phyloP scores from a whole-genome alignment of 2,113 vertebrate genomes.

The Parotia lawesii region DNA sequence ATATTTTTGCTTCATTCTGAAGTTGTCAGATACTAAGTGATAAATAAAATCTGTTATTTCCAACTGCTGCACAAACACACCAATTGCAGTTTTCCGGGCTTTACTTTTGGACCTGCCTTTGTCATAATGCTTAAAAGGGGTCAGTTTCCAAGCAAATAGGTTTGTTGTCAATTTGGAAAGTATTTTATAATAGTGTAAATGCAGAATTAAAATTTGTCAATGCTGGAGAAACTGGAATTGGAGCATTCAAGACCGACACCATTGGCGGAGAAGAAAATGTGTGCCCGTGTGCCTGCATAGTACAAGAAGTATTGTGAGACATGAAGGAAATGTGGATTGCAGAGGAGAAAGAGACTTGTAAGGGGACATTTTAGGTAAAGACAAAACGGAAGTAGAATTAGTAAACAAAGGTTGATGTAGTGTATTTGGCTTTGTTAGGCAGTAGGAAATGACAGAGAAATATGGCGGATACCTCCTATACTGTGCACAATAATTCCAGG shows the following conservation, averaged over 20 bases:
- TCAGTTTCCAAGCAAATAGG: background rate
- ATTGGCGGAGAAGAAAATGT: background rate
- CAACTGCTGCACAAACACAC: background rate
- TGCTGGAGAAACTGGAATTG: background rate
- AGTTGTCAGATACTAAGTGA: background rate
- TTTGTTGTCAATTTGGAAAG: background rate
- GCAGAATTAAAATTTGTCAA: background rate
- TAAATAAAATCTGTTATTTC: background rate
- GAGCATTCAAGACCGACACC: background rate
- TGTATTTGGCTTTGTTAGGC: background rate
- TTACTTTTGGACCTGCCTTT: background rate
- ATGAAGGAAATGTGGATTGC: background rate
- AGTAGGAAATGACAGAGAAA: background rate
- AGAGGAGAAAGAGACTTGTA: background rate
- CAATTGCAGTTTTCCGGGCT: background rate
- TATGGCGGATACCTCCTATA: background rate
- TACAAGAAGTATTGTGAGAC: background rate
- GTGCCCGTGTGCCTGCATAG: background rate
- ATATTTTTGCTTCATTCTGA: background rate
- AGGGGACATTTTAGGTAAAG: background rate
- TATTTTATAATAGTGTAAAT: background rate
- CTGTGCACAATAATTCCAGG: background rate
- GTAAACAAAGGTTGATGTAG: background rate
- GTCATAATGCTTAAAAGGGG: background rate
- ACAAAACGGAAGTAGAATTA: background rate